These are phyloP conservation scores for Trichomycterus rosablanca DNA, from an alignment of 2,113 vertebrate genomes.

Conservation along the genomic window DNA sequence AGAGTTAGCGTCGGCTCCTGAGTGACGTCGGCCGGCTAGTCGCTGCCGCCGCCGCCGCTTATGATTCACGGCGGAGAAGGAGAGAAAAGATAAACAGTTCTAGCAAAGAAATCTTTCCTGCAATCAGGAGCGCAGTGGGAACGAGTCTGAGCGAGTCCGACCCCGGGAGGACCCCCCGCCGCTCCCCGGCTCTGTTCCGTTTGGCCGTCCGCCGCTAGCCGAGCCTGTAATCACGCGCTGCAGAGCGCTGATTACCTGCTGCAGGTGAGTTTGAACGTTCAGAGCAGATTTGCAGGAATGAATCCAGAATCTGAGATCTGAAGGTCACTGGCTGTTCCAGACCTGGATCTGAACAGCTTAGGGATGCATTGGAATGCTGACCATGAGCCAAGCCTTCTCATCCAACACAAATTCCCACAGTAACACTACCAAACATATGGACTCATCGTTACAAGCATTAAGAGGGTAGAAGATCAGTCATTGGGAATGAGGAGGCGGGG, in stretches of 20 bases:
- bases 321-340: too few relatives aligned
- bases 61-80: constrained; percentile 6
- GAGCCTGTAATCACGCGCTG: constrained; percentile 2
- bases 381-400: too few relatives aligned
- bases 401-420: too few relatives aligned
- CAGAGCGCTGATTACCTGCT: constrained; percentile 16
- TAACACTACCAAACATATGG: too few relatives aligned
- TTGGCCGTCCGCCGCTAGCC: neutral
- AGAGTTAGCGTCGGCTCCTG: constrained; percentile 18
- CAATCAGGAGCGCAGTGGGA: constrained; percentile 1
- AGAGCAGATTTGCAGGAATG: too few relatives aligned
- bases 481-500: neutral
- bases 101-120: constrained; percentile 13
- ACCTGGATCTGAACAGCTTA: too few relatives aligned
- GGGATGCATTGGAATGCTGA: too few relatives aligned
- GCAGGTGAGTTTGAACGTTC: neutral
- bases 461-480: neutral
- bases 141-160: neutral
- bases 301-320: too few relatives aligned
- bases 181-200: neutral
- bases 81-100: constrained; percentile 15
- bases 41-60: constrained; percentile 7
- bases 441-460: too few relatives aligned
- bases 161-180: constrained; percentile 6
- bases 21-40: constrained; percentile 4